Evolutionary conservation across 2,888 invertebrate genomes (phyloP).

Genomic region (Galeruca laticollis): DNA sequence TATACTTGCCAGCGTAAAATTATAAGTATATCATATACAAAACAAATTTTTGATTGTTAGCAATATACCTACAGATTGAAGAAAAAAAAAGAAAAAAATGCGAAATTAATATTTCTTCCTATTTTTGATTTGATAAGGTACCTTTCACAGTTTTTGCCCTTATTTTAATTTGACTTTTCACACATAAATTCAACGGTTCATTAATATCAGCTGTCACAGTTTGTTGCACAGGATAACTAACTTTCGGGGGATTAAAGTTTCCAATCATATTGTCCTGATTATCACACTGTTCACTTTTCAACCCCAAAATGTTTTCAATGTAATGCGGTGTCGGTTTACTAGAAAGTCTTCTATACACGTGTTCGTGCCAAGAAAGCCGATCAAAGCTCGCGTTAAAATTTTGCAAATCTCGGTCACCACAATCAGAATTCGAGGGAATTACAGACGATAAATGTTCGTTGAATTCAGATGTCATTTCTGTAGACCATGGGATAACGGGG

Average conservation of each 20-base stretch:
- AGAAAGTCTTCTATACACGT: constrained; percentile 87
- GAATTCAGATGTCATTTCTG: constrained; percentile 45
- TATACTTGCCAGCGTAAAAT: not conserved
- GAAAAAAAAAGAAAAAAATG: not conserved
- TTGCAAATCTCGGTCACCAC: constrained; percentile 45
- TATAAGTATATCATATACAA: not conserved
- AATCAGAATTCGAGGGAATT: constrained; percentile 39
- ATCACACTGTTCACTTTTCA: constrained; percentile 48
- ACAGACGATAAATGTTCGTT: constrained; percentile 32
- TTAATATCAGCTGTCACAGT: constrained; percentile 56
- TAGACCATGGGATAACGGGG: constrained; percentile 33
- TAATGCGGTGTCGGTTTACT: constrained; percentile 87
- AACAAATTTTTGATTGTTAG: not conserved
- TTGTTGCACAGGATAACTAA: constrained; percentile 38
- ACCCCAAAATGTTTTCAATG: constrained; percentile 88
- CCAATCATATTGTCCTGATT: constrained; percentile 30
- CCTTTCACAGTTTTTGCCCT: constrained; percentile 62
- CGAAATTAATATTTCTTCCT: not conserved
- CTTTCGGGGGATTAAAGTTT: constrained; percentile 13
- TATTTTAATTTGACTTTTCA: constrained; percentile 60
- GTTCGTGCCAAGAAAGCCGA: constrained; percentile 83
- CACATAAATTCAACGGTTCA: constrained; percentile 65
- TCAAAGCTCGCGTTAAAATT: constrained; percentile 48
- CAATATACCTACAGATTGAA: not conserved
- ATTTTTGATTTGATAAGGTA: constrained; percentile 40